Percentiles rank a stretch among this genome's conserved stretches.
Conservation (phyloP, 2,888 invertebrate species). For the Leptopilina myrica region DNA sequence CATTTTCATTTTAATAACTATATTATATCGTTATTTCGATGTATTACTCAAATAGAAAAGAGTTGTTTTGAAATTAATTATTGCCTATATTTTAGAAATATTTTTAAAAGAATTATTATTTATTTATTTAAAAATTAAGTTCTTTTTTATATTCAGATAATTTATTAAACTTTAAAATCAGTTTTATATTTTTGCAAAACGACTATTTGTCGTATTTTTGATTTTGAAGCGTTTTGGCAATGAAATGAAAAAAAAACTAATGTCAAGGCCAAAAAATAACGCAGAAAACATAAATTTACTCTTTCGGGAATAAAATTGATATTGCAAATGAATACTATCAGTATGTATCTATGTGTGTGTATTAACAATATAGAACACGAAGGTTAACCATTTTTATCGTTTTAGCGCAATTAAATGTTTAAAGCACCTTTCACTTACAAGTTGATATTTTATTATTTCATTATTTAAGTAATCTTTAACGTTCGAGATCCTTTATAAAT, state of each 20-base stretch:
- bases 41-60: too few species aligned
- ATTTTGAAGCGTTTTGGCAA: not conserved
- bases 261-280: conserved; percentile 11
- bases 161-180: not conserved
- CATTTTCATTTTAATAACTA: too few species aligned
- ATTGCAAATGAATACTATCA: not conserved
- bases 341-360: not conserved
- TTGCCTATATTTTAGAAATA: too few species aligned
- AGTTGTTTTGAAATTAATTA: too few species aligned
- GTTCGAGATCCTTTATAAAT: too few species aligned
- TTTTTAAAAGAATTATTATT: too few species aligned
- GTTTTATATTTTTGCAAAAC: not conserved
- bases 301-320: not conserved
- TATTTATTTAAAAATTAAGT: too few species aligned
- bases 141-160: too few species aligned
- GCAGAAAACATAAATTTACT: conserved; percentile 5
- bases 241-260: not conserved
- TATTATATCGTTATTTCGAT: too few species aligned
- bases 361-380: not conserved
- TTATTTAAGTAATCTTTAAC: too few species aligned
- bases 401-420: not conserved
- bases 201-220: not conserved
- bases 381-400: conserved; percentile 2
- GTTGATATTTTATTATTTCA: not conserved
- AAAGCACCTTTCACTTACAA: not conserved